Evolutionary conservation across 2,888 invertebrate species (phyloP), one percentile per base, ranked within the genome.

Genomic region (Zootermopsis nevadensis): DNA sequence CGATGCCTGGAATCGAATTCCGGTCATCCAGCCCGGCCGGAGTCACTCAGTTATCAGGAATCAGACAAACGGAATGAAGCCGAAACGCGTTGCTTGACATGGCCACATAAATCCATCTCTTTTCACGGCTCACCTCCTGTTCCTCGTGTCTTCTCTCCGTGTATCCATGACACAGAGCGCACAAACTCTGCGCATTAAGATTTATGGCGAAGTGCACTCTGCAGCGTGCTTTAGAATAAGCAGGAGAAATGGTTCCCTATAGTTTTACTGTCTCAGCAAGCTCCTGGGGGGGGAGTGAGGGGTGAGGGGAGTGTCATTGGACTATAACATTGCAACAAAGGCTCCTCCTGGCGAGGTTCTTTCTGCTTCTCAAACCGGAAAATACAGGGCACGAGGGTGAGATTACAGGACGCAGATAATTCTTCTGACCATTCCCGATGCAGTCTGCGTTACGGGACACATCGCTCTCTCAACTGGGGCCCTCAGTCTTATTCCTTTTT

Each of bases 171-270:
- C 24, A 79, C 69, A 48, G 67, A 79, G 53, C 69, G 79, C 67
- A 82, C 77, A 55, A 79, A 60, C 27, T 38, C 76, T 82, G 48
- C 77, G 6, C 33, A 22, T 31, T 48, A 66, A 84, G 84, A 84
- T 84, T 84, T 84, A 84, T 83, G 77, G 83, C 81, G 72, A 69
- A 84, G 83, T 84, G 84, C 84, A 84, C 84, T 84, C 81, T 83
- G 48, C 81, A 69, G 33, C 79, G 33, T 60, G 82, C 79, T 83
- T 48, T 74, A 53, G 79, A 67, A 81, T 84, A 84, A 84, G 55
- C 83, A 84, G 83, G 81, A 84, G 84, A 83, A 81, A 84, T 84
- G 84, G 77, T 72, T 84, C 84, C 83, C 83, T 55, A 55, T 55
- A 53, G 77, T n/a, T 77, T 55, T 55, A 77, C 35, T 77, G 69